Evolutionary conservation across 2,888 invertebrate species (phyloP), one percentile per base, ranked within the genome.

Genomic region (Calephelis perditalis): DNA sequence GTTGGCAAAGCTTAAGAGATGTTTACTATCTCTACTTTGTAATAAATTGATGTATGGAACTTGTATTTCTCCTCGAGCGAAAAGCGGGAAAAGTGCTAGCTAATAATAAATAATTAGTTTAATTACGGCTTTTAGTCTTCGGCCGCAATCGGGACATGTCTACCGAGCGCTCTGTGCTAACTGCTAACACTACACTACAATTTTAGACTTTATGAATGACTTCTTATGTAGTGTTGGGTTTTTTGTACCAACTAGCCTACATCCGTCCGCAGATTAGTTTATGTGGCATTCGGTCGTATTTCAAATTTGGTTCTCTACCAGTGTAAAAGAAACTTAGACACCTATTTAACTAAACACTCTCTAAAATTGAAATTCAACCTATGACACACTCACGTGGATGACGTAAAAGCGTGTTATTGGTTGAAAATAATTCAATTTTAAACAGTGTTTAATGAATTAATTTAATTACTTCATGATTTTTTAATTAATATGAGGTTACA

Each of bases 101-200:
- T 86, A 86, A 84, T 86, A 85, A 82, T 82, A 76, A 83, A 82
- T 85, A 86, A 88, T 87, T 85, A 82, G 81, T 84, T 85, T 86
- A 87, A 89, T 88, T 87, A 79, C 75, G 68, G 83, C 84, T 84
- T 86, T 86, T 81, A 85, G 79, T 69, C 75, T 65, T 70, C 69
- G 69, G 74, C 79, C 74, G 79, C 72, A 72, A 72, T 73, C 73
- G 74, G 68, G 76, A 75, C 77, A 73, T 68, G 72, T 67, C 67
- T 40, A 40, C 40, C 6, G 5, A 8, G 71, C 69, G 73, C 72
- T 67, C 74, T 73, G 68, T 70, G 69, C 68, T 65, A 63, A 68
- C 63, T 15, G 69, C 68, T 65, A 63, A 68, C 63, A 52, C 56
- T 62, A 61, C 61, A 63, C 62, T 62, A 64, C 59, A 62, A 60